A percentile compares a stretch with the other conserved stretches of the same genome.
These are phyloP conservation scores for Eristalis intricaria DNA, from an alignment of 2,888 invertebrate genomes.

Conservation along the genomic window DNA sequence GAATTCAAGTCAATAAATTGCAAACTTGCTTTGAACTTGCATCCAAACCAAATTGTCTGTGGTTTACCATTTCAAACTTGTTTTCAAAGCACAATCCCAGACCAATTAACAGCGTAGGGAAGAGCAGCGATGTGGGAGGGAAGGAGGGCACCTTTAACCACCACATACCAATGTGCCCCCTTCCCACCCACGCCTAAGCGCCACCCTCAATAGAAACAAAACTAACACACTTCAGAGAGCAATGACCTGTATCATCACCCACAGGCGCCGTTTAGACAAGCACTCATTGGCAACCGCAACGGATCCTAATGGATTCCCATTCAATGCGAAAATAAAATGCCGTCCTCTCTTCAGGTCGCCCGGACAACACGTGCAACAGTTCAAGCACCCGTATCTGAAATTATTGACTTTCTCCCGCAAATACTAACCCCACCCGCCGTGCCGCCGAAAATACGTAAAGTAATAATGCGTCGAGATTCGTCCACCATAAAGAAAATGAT, in stretches of 20 bases:
- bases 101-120: no score
- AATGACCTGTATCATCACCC: neutral
- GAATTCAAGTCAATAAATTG: no score
- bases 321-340: neutral
- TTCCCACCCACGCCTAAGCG: no score
- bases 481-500: neutral
- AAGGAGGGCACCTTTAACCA: no score
- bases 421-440: neutral
- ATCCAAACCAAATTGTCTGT: no score
- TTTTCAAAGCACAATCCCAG: no score
- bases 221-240: neutral
- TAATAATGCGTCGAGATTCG: neutral
- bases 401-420: neutral
- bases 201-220: no score
- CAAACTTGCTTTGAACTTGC: no score
- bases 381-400: neutral
- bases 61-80: no score
- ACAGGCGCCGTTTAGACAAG: neutral
- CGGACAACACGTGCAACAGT: neutral
- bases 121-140: no score
- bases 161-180: no score
- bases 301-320: neutral
- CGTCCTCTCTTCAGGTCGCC: neutral
- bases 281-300: neutral
- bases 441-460: neutral